Evolutionary conservation across 2,113 vertebrate species (phyloP).

Genomic region (Anhinga rufa): DNA sequence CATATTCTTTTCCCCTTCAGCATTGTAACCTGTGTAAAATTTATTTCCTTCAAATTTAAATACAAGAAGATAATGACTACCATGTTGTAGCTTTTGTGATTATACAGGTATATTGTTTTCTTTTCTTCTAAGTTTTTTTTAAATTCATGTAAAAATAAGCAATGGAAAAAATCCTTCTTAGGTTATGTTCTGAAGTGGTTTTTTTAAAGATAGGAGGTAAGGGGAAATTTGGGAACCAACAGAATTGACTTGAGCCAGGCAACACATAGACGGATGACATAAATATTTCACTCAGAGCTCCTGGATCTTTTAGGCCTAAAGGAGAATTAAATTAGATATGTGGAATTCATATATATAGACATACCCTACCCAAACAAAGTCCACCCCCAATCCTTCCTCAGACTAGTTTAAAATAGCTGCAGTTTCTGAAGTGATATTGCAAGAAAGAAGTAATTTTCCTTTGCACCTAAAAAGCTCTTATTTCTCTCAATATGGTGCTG

Average conservation of each 20-base stretch:
- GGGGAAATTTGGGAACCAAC: background rate
- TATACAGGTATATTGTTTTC: background rate
- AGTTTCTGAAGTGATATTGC: background rate
- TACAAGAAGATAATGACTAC: background rate
- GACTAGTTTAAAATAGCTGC: background rate
- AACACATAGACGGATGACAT: background rate
- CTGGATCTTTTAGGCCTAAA: background rate
- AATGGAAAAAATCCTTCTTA: background rate
- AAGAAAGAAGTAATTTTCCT: background rate
- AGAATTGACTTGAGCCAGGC: background rate
- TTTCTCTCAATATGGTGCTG: background rate
- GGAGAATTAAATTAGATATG: background rate
- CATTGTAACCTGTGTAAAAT: background rate
- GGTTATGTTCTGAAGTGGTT: background rate
- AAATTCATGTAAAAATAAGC: background rate
- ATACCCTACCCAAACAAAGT: background rate
- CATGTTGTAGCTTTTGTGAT: background rate
- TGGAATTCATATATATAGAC: background rate
- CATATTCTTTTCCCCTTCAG: background rate
- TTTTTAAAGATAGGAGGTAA: background rate
- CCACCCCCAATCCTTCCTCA: background rate
- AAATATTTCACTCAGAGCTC: background rate
- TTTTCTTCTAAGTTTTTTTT: background rate
- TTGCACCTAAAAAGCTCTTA: background rate
- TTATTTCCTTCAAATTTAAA: slow-evolving; percentile 41